Evolutionary conservation across 2,113 vertebrate genomes (phyloP).

Genomic region (Typhlomys cinereus): DNA sequence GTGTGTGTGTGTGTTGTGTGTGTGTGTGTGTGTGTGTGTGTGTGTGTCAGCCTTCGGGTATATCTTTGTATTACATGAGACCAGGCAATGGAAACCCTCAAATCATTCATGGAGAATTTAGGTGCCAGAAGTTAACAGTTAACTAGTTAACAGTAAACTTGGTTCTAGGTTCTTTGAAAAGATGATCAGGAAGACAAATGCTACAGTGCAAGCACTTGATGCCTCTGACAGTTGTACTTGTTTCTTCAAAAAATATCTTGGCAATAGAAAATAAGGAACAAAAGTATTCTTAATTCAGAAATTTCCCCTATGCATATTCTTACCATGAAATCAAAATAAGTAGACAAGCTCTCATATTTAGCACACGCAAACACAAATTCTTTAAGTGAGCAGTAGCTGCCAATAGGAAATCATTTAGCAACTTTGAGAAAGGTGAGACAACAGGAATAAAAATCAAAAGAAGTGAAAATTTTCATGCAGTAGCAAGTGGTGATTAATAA

Average conservation of each 20-base stretch:
- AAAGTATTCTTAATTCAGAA: background rate
- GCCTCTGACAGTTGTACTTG: slow-evolving; percentile 53
- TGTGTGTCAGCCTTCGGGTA: background rate
- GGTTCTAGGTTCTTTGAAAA: slow-evolving; percentile 63
- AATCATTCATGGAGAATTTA: background rate
- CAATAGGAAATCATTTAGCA: slow-evolving; percentile 32
- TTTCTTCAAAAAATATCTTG: slow-evolving; percentile 57
- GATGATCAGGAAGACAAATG: slow-evolving; percentile 36
- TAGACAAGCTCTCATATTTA: background rate
- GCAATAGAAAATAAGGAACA: slow-evolving; percentile 10
- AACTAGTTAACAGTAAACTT: background rate
- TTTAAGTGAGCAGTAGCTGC: background rate
- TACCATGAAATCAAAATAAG: background rate
- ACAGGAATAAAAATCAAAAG: slow-evolving; percentile 33
- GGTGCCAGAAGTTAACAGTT: background rate
- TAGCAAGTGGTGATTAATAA: background rate
- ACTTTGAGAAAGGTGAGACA: background rate
- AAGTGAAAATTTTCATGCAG: background rate
- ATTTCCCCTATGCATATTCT: background rate
- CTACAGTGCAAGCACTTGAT: slow-evolving; percentile 18
- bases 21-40: background rate
- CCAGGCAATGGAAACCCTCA: background rate
- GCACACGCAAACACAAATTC: background rate
- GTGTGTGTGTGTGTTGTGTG: background rate
- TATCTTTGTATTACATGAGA: background rate